Evolutionary conservation across 2,888 invertebrate species (phyloP), one percentile per base, ranked within the genome.

Genomic region (Crossocerus cetratus): DNA sequence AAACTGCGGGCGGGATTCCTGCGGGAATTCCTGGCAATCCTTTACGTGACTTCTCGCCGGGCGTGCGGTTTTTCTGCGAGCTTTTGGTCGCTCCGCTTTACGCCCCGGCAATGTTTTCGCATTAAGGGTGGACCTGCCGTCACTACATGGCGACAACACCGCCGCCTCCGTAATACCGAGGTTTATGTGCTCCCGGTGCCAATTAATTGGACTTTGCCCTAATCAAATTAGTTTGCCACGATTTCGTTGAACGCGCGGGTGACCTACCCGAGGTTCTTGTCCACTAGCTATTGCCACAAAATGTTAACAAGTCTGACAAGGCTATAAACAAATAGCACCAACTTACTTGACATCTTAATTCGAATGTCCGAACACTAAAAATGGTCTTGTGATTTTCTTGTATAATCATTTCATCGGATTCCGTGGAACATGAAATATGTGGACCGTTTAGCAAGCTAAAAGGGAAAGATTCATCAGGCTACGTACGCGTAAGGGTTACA

Each of bases 11-110:
- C 71, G 76, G 66, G 74, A 80, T 82, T 84, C 84, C 84, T 76
- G 61, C 61, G 83, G 83, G 84, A 84, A 80, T 84, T 84, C 79
- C 77, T 75, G 3, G 82, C 84, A 85, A 87, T 85, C 85, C 86
- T 86, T 86, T 83, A 86, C 84, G 84, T 81, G 83, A 86, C 83
- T 83, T 72, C 76, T 72, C 64, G 62, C 71, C 56, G 57, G 67
- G 49, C 70, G 57, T 63, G 61, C 55, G 61, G 13, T 54, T 49
- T 62, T 43, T 42, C 62, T 18, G 23, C 21, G 21, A 23, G 20
- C 68, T 32, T 23, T 13, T 53, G 59, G 68, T 79, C 66, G 59
- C 44, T 22, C 65, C 42, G 64, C 43, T 65, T 69, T 73, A 74
- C 65, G 65, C 64, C 73, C 58, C 42, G 72, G 77, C 84, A 81